Percentiles rank a stretch among this genome's conserved stretches.
Conservation (phyloP, 64 coral and sea anemone genomes). For the Actinia tenebrosa region DNA sequence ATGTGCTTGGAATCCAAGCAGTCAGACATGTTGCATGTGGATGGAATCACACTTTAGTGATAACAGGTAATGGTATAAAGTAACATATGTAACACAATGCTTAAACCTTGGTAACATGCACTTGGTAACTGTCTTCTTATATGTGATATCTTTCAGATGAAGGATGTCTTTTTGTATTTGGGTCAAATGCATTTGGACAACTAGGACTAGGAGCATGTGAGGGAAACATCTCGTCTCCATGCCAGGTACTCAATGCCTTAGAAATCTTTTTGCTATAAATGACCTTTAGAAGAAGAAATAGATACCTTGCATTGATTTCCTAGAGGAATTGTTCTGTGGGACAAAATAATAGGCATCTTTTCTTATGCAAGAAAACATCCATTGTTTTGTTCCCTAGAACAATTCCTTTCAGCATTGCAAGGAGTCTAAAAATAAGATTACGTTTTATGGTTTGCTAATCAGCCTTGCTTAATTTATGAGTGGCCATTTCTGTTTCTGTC, state of each 20-base stretch:
- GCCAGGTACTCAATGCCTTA: slow-evolving; percentile 28
- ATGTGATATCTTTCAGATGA: background rate
- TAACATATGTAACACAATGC: too few species aligned
- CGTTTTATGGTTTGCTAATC: too few species aligned
- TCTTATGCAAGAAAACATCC: too few species aligned
- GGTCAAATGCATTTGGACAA: slow-evolving; percentile 88
- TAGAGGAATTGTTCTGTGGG: too few species aligned
- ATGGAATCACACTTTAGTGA: slow-evolving; percentile 78
- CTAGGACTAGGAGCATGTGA: slow-evolving; percentile 52
- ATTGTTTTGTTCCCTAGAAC: too few species aligned
- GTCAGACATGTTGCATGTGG: slow-evolving; percentile 66
- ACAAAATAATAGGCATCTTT: too few species aligned
- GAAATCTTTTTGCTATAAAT: background rate
- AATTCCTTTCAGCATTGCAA: too few species aligned
- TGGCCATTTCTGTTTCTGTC: too few species aligned
- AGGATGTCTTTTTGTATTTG: slow-evolving; percentile 57
- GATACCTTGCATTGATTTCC: background rate
- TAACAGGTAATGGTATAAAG: slow-evolving; percentile 52
- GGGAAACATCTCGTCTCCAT: slow-evolving; percentile 29
- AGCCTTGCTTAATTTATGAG: too few species aligned
- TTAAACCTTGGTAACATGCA: too few species aligned
- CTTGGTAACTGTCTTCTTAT: background rate
- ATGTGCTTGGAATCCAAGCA: slow-evolving; percentile 33
- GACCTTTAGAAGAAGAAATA: background rate
- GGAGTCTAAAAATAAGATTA: too few species aligned